phyloP scores from a whole-genome alignment of 2,797 vertebrate genomes.

The Enteromius unitaeniatus region DNA sequence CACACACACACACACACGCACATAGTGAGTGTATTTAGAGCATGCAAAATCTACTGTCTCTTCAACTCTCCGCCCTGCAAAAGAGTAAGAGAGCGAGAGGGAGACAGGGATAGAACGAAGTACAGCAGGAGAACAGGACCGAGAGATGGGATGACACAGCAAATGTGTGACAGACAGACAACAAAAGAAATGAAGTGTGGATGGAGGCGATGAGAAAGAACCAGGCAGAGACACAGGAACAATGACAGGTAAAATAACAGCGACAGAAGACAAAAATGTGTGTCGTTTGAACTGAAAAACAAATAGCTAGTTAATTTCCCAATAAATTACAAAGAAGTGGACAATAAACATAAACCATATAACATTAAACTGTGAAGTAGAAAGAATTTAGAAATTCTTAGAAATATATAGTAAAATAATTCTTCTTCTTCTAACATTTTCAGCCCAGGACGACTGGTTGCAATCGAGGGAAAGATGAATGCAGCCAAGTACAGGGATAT shows the following conservation, averaged over 20 bases:
- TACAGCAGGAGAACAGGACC: constrained; percentile 19
- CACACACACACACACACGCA: constrained; percentile 65
- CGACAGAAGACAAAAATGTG: neutral
- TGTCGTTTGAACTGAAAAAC: neutral
- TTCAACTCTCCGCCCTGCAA: constrained; percentile 64
- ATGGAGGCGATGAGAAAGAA: constrained; percentile 44
- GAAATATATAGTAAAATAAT: too few relatives aligned
- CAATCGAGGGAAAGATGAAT: too few relatives aligned
- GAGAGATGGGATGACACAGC: constrained; percentile 56
- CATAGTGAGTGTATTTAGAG: constrained; percentile 78
- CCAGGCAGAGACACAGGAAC: constrained; percentile 29
- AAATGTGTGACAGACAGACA: constrained; percentile 52
- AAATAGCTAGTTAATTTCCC: neutral
- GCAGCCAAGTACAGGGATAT: too few relatives aligned
- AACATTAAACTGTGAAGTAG: neutral
- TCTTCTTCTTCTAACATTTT: too few relatives aligned
- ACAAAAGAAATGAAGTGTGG: constrained; percentile 51
- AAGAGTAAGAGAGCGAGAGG: constrained; percentile 39
- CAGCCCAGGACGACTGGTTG: too few relatives aligned
- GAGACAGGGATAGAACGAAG: constrained; percentile 20
- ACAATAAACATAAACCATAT: neutral
- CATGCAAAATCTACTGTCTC: constrained; percentile 81
- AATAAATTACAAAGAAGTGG: neutral
- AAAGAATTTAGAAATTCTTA: too few relatives aligned
- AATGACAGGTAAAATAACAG: constrained; percentile 22